Conservation (phyloP, 2,888 invertebrate species). For the Pristionchus entomophagus region DNA sequence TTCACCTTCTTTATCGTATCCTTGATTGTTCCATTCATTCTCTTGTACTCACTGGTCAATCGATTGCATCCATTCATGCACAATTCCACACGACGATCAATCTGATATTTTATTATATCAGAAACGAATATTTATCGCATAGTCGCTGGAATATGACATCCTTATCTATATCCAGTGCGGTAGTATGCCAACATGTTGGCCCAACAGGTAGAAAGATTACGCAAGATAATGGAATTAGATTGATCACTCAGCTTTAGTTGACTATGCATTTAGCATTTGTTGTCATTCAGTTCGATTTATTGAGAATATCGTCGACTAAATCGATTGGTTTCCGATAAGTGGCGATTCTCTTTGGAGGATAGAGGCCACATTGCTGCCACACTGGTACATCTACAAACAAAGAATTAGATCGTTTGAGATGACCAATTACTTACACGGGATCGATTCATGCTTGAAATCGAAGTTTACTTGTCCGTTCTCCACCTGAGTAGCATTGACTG, state of each 20-base stretch:
- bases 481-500: background rate
- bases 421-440: background rate
- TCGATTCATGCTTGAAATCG: background rate
- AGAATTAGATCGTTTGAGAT: background rate
- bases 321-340: background rate
- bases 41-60: background rate
- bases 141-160: too few species aligned
- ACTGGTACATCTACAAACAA: background rate
- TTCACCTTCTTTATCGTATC: background rate
- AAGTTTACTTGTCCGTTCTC: background rate
- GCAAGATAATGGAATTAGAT: too few species aligned
- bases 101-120: too few species aligned
- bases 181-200: too few species aligned
- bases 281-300: too few species aligned
- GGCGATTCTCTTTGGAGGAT: background rate
- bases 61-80: background rate
- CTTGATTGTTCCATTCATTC: background rate
- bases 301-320: too few species aligned
- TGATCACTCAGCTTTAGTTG: too few species aligned
- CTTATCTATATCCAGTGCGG: too few species aligned
- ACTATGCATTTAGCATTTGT: too few species aligned
- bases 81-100: background rate
- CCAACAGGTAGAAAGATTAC: too few species aligned
- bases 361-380: background rate
- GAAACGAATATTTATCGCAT: too few species aligned